Evolutionary conservation across 2,113 vertebrate genomes (phyloP).

Genomic region (Gnathonemus longibarbis): DNA sequence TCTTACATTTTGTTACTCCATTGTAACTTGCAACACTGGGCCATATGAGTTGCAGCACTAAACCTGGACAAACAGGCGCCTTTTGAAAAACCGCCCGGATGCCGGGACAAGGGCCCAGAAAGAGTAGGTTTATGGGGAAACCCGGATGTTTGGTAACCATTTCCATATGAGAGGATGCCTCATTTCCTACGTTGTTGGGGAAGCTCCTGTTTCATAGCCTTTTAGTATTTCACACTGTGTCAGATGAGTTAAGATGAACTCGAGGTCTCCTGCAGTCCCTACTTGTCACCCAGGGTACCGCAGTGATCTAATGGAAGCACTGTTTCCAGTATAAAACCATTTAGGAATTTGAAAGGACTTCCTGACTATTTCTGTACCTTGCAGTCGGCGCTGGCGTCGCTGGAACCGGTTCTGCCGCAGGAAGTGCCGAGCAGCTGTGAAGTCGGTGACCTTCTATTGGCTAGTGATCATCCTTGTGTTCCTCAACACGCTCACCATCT

Average conservation of each 20-base stretch:
- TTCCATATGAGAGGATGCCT: neutral
- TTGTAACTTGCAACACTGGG: neutral
- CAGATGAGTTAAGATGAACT: neutral
- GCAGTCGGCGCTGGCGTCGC: slow-evolving; percentile 95
- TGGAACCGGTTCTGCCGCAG: slow-evolving; percentile 93
- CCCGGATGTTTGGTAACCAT: neutral
- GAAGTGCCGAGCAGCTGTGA: slow-evolving; percentile 91
- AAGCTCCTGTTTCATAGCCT: neutral
- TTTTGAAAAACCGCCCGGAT: neutral
- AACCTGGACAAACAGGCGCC: neutral
- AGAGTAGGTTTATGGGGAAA: neutral
- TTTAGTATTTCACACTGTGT: neutral
- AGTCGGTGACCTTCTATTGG: slow-evolving; percentile 98
- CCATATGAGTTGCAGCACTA: neutral
- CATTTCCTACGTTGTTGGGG: neutral
- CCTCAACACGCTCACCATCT: slow-evolving; percentile 97
- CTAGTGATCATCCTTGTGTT: slow-evolving; percentile 97
- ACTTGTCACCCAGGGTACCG: neutral
- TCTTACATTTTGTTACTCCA: neutral
- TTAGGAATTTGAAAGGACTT: neutral
- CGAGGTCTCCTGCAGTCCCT: neutral
- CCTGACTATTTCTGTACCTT: slow-evolving; percentile 28
- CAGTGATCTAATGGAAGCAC: neutral
- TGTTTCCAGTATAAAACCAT: neutral
- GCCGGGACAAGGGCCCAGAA: no score